phyloP scores from a whole-genome alignment of 2,797 vertebrate genomes.

The Merluccius polli region DNA sequence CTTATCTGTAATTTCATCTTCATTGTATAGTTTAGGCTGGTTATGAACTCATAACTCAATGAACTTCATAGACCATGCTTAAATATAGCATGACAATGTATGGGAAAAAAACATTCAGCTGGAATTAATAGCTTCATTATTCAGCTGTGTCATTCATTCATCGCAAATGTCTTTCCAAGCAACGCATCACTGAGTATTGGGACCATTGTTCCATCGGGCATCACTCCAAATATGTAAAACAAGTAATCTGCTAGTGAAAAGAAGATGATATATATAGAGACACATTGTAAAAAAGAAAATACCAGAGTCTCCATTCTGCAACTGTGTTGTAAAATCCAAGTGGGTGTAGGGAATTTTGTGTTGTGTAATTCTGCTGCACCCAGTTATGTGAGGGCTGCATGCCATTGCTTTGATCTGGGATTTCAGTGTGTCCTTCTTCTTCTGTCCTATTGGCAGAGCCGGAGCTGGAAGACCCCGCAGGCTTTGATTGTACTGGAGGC shows the following conservation, averaged over 20 bases:
- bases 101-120: not conserved
- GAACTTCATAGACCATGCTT: not conserved
- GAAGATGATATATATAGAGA: not conserved
- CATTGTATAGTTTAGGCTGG: not conserved
- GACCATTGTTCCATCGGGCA: not conserved
- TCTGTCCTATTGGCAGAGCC: conserved; percentile 23
- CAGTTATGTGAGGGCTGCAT: not conserved
- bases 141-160: not conserved
- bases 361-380: not conserved
- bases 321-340: not conserved
- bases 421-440: conserved; percentile 22
- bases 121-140: not conserved
- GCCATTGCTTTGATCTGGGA: conserved; percentile 28
- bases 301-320: not conserved
- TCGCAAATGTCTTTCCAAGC: not conserved
- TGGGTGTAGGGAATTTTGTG: not conserved
- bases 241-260: not conserved
- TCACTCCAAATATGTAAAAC: not conserved
- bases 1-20: not conserved
- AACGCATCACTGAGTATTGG: not conserved
- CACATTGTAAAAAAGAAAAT: not conserved
- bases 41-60: not conserved
- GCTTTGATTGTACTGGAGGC: conserved; percentile 55
- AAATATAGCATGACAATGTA: not conserved
- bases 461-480: conserved; percentile 41